These are phyloP conservation scores for Heliconius hermathena DNA, from an alignment of 1,140 invertebrate species.

Conservation along the genomic window DNA sequence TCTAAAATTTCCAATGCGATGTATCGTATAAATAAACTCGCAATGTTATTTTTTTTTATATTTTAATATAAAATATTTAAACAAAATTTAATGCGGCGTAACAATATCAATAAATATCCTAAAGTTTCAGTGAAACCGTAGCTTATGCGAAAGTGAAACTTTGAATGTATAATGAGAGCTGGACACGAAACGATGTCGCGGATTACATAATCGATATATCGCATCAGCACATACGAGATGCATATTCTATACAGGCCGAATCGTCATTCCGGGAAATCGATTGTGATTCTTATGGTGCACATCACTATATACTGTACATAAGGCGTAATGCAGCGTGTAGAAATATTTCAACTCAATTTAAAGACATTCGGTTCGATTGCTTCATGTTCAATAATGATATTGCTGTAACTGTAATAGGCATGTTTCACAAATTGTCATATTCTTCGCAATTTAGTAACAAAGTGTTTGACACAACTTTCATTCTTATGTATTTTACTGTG, in stretches of 20 bases:
- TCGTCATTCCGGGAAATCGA: slow-evolving; percentile 54
- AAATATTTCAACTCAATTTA: slow-evolving; percentile 27
- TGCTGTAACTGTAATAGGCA: slow-evolving; percentile 32
- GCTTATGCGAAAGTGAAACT: slow-evolving; percentile 78
- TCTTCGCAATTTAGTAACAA: slow-evolving; percentile 32
- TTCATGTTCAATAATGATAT: slow-evolving; percentile 33
- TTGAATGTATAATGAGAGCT: slow-evolving; percentile 59
- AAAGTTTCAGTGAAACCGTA: slow-evolving; percentile 56
- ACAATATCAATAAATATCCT: slow-evolving; percentile 10
- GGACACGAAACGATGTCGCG: slow-evolving; percentile 64
- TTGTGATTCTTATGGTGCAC: slow-evolving; percentile 29
- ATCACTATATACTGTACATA: slow-evolving; percentile 7
- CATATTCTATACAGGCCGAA: slow-evolving; percentile 47
- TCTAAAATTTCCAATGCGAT: too few relatives aligned
- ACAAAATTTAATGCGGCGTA: too few relatives aligned
- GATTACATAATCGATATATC: slow-evolving; percentile 53
- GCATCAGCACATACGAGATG: slow-evolving; percentile 51
- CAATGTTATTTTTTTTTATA: too few relatives aligned
- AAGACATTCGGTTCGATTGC: slow-evolving; percentile 35
- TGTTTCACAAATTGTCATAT: slow-evolving; percentile 39
- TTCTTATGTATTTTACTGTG: neutral
- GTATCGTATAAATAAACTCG: too few relatives aligned
- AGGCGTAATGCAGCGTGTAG: slow-evolving; percentile 12
- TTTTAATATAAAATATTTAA: too few relatives aligned
- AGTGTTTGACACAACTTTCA: slow-evolving; percentile 22